A percentile compares a stretch with the other conserved stretches of the same genome.
phyloP scores from a whole-genome alignment of 2,888 invertebrate genomes.

The Formica aserva region DNA sequence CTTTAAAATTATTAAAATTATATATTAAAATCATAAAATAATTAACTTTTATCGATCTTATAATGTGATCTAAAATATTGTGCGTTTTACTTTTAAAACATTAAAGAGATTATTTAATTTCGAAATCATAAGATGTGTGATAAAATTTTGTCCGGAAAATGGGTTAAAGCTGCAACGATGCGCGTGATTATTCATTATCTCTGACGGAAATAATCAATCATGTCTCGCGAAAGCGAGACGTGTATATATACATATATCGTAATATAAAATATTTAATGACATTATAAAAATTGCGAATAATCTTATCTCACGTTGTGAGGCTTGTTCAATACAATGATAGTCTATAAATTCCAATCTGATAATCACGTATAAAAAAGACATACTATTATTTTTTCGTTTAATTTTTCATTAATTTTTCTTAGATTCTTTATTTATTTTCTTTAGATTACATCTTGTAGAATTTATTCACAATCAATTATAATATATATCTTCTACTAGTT shows the following conservation, averaged over 20 bases:
- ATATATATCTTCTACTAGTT: background rate
- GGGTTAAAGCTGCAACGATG: background rate
- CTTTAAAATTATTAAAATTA: background rate
- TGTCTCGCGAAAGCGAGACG: background rate
- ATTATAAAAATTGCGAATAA: slow-evolving; percentile 27
- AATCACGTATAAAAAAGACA: background rate
- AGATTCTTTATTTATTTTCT: background rate
- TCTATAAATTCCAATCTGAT: background rate
- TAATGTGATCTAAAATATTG: background rate
- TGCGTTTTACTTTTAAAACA: background rate
- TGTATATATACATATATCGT: background rate
- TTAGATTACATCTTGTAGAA: background rate
- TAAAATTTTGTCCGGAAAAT: background rate
- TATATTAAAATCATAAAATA: background rate
- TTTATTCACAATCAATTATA: background rate
- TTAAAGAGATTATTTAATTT: background rate
- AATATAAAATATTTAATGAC: slow-evolving; percentile 21
- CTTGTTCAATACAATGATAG: background rate
- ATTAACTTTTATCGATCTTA: background rate
- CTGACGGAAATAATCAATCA: slow-evolving; percentile 14
- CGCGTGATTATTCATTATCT: slow-evolving; percentile 34
- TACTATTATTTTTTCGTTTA: background rate
- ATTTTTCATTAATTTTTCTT: background rate
- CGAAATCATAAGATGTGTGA: background rate
- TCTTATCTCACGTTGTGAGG: slow-evolving; percentile 14